Conservation (phyloP, 2,113 vertebrate species). For the Melanotaenia duboulayi region DNA sequence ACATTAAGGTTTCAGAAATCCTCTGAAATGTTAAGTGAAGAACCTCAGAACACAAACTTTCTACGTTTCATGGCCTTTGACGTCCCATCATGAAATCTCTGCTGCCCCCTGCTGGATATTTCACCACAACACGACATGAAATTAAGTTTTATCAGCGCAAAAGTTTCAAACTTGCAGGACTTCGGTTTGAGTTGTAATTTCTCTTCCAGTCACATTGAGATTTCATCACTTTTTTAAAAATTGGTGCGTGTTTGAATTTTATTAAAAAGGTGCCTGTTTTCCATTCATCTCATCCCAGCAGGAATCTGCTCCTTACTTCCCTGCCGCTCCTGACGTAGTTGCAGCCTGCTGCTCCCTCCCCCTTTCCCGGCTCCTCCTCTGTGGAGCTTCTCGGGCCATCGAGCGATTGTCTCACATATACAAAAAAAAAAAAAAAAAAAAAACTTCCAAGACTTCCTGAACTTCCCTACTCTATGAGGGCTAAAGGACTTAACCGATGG, state of each 20-base stretch:
- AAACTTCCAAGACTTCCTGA: conserved; percentile 50
- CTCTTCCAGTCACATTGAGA: background rate
- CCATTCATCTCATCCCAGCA: background rate
- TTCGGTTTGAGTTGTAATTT: background rate
- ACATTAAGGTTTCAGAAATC: too few relatives aligned
- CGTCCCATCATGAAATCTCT: conserved; percentile 16
- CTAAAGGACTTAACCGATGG: background rate
- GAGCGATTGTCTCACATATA: conserved; percentile 29
- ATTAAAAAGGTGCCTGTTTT: background rate
- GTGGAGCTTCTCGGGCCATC: conserved; percentile 22
- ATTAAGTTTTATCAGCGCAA: background rate
- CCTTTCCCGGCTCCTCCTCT: conserved; percentile 72
- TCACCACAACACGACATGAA: background rate
- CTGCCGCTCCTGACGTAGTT: conserved; percentile 31
- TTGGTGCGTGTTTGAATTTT: background rate
- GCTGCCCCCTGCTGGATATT: conserved; percentile 59
- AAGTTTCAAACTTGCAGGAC: background rate
- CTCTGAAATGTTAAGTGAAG: too few relatives aligned
- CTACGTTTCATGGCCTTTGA: too few relatives aligned
- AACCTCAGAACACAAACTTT: too few relatives aligned
- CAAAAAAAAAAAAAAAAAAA: conserved; percentile 18
- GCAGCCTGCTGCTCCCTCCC: conserved; percentile 47
- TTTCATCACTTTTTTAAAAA: background rate
- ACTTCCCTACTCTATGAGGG: background rate
- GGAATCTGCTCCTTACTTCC: background rate